Percentiles rank a stretch among this genome's conserved stretches.
Evolutionary conservation across 1,140 invertebrate genomes (phyloP).

Genomic region (Halyomorpha halys): DNA sequence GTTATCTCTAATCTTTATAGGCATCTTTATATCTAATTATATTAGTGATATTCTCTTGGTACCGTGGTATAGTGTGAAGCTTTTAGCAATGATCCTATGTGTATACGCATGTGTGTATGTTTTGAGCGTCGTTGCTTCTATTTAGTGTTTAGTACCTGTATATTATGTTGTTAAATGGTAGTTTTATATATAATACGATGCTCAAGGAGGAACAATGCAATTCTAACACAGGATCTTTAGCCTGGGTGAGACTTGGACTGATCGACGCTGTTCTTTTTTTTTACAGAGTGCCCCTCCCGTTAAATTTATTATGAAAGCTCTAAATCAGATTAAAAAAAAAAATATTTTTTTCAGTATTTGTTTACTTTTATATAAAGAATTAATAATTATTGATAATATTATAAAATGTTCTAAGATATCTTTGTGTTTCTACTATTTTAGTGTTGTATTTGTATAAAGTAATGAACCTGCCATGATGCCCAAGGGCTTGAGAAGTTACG

Average conservation of each 20-base stretch:
- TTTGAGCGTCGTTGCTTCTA: slow-evolving; percentile 23
- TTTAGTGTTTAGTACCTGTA: slow-evolving; percentile 24
- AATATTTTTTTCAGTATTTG: slow-evolving; percentile 34
- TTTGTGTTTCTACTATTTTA: slow-evolving; percentile 31
- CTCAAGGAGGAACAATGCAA: slow-evolving; percentile 11
- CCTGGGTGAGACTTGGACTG: too few relatives aligned
- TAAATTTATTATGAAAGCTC: slow-evolving; percentile 23
- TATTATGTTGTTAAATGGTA: slow-evolving; percentile 22
- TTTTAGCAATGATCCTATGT: slow-evolving; percentile 13
- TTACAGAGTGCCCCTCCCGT: background rate
- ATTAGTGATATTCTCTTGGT: slow-evolving; percentile 24
- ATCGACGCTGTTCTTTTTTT: too few relatives aligned
- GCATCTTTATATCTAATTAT: slow-evolving; percentile 19
- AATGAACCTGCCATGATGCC: slow-evolving; percentile 27
- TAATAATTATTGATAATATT: slow-evolving; percentile 31
- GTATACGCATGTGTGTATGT: slow-evolving; percentile 21
- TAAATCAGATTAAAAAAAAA: slow-evolving; percentile 25
- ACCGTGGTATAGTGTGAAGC: slow-evolving; percentile 21
- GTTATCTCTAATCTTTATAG: slow-evolving; percentile 29
- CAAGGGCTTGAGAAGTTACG: slow-evolving; percentile 27
- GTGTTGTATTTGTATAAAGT: slow-evolving; percentile 30
- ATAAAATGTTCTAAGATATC: slow-evolving; percentile 32
- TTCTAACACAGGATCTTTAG: too few relatives aligned
- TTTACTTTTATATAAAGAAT: slow-evolving; percentile 31
- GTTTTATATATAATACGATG: slow-evolving; percentile 25